Base-by-base conservation (phyloP, 2,888 invertebrate species). In the Trissolcus brochymenae region DNA sequence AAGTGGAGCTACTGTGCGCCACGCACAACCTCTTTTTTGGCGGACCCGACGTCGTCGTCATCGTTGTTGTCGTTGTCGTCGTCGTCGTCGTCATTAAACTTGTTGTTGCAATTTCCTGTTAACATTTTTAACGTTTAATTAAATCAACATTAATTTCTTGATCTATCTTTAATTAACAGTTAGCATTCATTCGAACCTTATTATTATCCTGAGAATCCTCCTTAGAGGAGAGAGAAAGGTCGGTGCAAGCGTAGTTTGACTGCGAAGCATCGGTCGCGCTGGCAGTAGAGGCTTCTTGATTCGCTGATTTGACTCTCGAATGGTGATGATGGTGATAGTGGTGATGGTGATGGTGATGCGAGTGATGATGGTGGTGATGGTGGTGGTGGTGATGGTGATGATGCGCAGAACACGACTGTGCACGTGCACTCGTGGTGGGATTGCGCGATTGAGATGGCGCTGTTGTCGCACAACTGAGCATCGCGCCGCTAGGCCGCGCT, bases 21-120 rank as follows among this genome's bases (percentile, higher is more conserved):
- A 84, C 81, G 68, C 86, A 88, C 4, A 85, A 56, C 19, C 86
- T 84, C 76, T 87, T 87, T 76, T 87, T 87, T 14, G 84, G 84
- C 11, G 84, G 82, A 6, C 56, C 66, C 0, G 65, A 4, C 49
- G 50, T 6, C 21, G 66, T 66, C 7, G 82, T 82, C n/a, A 9
- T 14, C 3, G n/a, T 9, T 16, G 16, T 49, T 16, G 51, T 51
- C 19, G 51, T 16, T 11, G 14, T 17, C 14, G 78, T 56, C 29
- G 78, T 51, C 35, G 76, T 29, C 7, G 35, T 35, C 11, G 35
- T 35, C 7, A 11, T 35, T 11, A 35, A 1, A 7, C 7, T 11
- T 11, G 1, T 29, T 29, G 29, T 7, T 11, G 14, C 41, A n/a
- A 59, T 62, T 21, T 84, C 83, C 46, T 85, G 81, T 19, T 53